Conservation (phyloP, 2,797 vertebrate species). For the Amblyopsis hoosieri region DNA sequence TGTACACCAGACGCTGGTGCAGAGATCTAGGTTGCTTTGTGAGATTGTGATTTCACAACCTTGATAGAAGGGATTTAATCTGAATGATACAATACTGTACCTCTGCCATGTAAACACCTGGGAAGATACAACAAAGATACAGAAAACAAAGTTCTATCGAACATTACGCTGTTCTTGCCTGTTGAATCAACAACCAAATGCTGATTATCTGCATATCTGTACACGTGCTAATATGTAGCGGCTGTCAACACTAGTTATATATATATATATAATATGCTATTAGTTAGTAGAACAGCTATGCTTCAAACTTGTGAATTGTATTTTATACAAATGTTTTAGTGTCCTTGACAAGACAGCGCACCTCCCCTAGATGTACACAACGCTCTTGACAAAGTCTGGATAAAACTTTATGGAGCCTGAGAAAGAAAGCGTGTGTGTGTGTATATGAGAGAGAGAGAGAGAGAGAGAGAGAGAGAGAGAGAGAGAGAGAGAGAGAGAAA, state of each 20-base stretch:
- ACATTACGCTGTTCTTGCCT: too few relatives aligned
- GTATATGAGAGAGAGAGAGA: too few relatives aligned
- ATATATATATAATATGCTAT: too few relatives aligned
- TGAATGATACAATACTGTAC: too few relatives aligned
- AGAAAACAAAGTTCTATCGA: too few relatives aligned
- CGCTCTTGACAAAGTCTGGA: constrained; percentile 70
- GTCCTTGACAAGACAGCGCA: constrained; percentile 52
- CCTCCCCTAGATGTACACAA: constrained; percentile 73
- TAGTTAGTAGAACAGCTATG: constrained; percentile 50
- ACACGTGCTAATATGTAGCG: too few relatives aligned
- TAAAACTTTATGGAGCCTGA: constrained; percentile 74
- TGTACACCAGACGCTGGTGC: constrained; percentile 15
- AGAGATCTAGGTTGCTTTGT: constrained; percentile 15
- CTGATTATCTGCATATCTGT: too few relatives aligned
- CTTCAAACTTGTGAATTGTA: constrained; percentile 49
- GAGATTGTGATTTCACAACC: constrained; percentile 12
- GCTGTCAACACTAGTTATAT: too few relatives aligned
- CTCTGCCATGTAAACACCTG: too few relatives aligned
- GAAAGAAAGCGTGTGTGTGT: constrained; percentile 17
- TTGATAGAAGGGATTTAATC: not conserved
- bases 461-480: too few relatives aligned
- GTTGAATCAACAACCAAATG: not conserved
- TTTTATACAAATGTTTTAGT: constrained; percentile 64
- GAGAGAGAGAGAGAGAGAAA: not conserved
- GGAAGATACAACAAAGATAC: too few relatives aligned